Percentiles rank a stretch among this genome's conserved stretches.
phyloP scores from a whole-genome alignment of 2,113 vertebrate species.

The Lanius collurio region DNA sequence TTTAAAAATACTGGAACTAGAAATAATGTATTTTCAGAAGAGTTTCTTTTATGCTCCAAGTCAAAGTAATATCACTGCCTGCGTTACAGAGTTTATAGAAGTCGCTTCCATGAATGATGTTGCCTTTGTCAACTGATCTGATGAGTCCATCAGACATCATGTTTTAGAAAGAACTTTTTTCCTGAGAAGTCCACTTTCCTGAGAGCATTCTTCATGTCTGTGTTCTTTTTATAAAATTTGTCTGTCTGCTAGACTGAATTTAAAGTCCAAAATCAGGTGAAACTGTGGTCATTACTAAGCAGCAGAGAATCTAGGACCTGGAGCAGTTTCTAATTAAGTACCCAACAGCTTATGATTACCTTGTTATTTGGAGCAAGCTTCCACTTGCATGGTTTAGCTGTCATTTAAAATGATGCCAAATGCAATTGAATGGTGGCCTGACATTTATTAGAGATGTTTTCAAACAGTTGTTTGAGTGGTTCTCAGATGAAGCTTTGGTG shows the following conservation, averaged over 20 bases:
- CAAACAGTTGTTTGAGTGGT: background rate
- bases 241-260: background rate
- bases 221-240: background rate
- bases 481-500: background rate
- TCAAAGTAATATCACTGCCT: background rate
- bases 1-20: background rate
- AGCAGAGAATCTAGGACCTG: background rate
- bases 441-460: background rate
- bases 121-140: background rate
- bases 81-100: background rate
- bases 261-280: background rate
- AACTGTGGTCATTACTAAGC: background rate
- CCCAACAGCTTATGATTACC: background rate
- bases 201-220: background rate
- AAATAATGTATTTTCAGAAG: background rate
- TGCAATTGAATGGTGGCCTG: background rate
- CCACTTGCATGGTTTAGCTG: background rate
- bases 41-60: background rate
- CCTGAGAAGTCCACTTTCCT: background rate
- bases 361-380: background rate
- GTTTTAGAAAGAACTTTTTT: background rate
- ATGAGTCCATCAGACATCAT: background rate
- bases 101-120: background rate
- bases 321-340: conserved; percentile 5
- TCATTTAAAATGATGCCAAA: conserved; percentile 17